Evolutionary conservation across 2,888 invertebrate genomes (phyloP).

Genomic region (Lottia scabra): DNA sequence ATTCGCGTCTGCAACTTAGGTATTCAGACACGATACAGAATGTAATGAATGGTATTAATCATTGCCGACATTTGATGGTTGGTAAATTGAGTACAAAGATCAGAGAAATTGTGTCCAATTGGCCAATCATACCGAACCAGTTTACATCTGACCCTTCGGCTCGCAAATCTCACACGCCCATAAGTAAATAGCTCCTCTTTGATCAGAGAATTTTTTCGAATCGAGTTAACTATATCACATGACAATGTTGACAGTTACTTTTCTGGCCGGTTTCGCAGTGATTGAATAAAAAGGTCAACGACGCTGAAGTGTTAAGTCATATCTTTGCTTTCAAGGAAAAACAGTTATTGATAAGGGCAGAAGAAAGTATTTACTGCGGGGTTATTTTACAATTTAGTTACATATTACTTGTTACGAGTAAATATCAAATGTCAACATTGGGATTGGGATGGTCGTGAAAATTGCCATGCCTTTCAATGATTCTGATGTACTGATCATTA

Average conservation of each 20-base stretch:
- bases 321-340: conserved; percentile 1
- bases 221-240: neutral
- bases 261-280: neutral
- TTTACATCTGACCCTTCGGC: conserved; percentile 3
- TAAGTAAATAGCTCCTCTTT: conserved; percentile 24
- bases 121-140: conserved; percentile 6
- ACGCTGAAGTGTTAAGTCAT: neutral
- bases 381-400: neutral
- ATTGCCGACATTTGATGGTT: conserved; percentile 15
- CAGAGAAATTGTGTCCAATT: conserved; percentile 10
- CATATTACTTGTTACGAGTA: too few relatives aligned
- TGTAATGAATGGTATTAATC: conserved; percentile 15
- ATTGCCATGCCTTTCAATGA: too few relatives aligned
- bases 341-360: neutral
- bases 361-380: neutral
- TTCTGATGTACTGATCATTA: too few relatives aligned
- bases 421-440: too few relatives aligned
- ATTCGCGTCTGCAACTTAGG: neutral
- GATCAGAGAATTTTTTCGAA: conserved; percentile 11
- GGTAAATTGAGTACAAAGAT: conserved; percentile 13
- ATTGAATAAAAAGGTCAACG: neutral
- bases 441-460: too few relatives aligned
- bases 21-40: neutral
- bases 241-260: neutral
- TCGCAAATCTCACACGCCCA: conserved; percentile 21